Conservation (phyloP, 2,113 vertebrate genomes). For the Colaptes auratus region DNA sequence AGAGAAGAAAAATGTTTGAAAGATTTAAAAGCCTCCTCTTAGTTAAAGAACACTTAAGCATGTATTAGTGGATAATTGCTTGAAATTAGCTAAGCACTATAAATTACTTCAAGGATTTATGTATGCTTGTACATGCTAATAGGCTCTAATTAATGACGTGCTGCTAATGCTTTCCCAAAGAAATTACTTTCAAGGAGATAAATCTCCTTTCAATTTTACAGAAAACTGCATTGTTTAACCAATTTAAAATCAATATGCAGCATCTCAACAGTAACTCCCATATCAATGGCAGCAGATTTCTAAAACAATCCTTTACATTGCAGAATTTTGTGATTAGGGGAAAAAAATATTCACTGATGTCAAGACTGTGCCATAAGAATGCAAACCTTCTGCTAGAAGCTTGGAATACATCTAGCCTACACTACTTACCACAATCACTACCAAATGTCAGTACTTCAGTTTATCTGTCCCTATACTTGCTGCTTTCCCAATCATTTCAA, state of each 20-base stretch:
- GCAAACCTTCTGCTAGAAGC: background rate
- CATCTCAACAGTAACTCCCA: conserved; percentile 13
- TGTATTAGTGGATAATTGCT: conserved; percentile 82
- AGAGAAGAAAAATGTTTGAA: conserved; percentile 75
- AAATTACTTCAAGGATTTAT: conserved; percentile 84
- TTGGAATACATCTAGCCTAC: background rate
- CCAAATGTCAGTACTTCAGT: background rate
- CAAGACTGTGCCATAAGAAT: background rate
- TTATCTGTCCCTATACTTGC: background rate
- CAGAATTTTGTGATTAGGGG: background rate
- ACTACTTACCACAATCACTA: background rate
- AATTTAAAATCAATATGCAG: conserved; percentile 72
- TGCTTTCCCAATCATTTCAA: background rate
- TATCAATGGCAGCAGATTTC: background rate
- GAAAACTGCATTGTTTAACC: conserved; percentile 70
- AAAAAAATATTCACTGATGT: background rate
- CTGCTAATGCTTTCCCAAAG: conserved; percentile 80
- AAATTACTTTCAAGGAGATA: conserved; percentile 80
- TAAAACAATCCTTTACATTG: background rate
- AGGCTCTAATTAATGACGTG: conserved; percentile 84
- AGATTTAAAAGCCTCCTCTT: conserved; percentile 78
- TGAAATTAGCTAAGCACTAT: conserved; percentile 81
- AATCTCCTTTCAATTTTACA: conserved; percentile 77
- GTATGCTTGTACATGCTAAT: conserved; percentile 79
- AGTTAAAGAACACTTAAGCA: conserved; percentile 82